phyloP scores from a whole-genome alignment of 2,113 vertebrate species.

The Takifugu flavidus region DNA sequence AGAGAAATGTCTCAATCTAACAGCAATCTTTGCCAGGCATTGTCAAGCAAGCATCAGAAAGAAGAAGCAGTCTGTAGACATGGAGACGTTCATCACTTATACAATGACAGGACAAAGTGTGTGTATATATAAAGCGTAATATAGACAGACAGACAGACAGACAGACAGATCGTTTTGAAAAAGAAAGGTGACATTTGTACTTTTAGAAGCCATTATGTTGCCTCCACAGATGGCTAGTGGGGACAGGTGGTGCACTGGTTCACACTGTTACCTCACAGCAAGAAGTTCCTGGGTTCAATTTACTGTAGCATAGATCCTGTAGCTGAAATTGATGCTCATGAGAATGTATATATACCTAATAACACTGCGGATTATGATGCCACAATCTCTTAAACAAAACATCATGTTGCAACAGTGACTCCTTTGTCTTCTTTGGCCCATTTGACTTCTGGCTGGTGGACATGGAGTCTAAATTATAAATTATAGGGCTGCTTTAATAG shows the following conservation, averaged over 20 bases:
- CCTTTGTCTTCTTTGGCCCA: slow-evolving; percentile 51
- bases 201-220: no score
- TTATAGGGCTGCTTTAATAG: slow-evolving; percentile 72
- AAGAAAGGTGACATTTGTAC: no score
- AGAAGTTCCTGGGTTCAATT: no score
- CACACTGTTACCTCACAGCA: no score
- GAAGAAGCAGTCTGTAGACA: background rate
- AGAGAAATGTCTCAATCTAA: background rate
- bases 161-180: no score
- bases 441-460: slow-evolving; percentile 45
- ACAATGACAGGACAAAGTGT: no score
- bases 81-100: slow-evolving; percentile 1
- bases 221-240: no score
- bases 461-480: slow-evolving; percentile 59
- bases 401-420: background rate
- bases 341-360: no score
- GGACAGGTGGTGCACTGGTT: no score
- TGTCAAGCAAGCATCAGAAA: background rate
- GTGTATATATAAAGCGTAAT: background rate
- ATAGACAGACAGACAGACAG: no score
- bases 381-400: background rate
- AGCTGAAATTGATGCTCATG: background rate
- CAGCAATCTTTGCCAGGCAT: background rate
- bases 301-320: background rate
- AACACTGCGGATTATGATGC: no score